These are phyloP conservation scores for Sus cebifrons DNA, from an alignment of 2,797 vertebrate species.

Conservation along the genomic window DNA sequence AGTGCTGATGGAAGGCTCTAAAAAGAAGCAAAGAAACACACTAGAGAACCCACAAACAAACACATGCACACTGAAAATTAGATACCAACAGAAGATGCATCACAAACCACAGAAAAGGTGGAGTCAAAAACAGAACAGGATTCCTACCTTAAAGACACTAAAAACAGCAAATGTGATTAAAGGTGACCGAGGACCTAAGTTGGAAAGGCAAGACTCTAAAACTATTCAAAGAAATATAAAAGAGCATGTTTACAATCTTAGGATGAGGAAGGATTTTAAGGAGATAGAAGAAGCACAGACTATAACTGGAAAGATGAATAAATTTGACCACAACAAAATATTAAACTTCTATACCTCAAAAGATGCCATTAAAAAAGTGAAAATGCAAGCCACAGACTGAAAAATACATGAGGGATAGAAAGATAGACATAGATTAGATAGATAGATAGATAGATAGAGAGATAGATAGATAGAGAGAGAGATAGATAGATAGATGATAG, in stretches of 20 bases:
- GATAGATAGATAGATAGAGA: background rate
- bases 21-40: constrained; percentile 3
- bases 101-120: background rate
- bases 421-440: background rate
- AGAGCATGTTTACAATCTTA: constrained; percentile 1
- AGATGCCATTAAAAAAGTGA: constrained; percentile 30
- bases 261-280: constrained; percentile 39
- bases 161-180: constrained; percentile 18
- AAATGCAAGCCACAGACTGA: background rate
- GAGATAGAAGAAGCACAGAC: background rate
- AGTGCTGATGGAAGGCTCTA: background rate
- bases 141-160: background rate
- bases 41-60: background rate
- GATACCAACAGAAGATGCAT: background rate
- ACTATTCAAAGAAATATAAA: constrained; percentile 29
- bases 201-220: constrained; percentile 43
- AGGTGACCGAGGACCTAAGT: background rate
- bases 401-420: background rate
- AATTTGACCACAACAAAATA: constrained; percentile 40
- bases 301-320: constrained; percentile 1
- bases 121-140: background rate
- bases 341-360: constrained; percentile 33
- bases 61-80: background rate
- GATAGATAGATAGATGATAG: too few relatives aligned
- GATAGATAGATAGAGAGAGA: too few relatives aligned